Base-by-base conservation (phyloP, 1,140 invertebrate species). In the Caenorhabditis briggsae region DNA sequence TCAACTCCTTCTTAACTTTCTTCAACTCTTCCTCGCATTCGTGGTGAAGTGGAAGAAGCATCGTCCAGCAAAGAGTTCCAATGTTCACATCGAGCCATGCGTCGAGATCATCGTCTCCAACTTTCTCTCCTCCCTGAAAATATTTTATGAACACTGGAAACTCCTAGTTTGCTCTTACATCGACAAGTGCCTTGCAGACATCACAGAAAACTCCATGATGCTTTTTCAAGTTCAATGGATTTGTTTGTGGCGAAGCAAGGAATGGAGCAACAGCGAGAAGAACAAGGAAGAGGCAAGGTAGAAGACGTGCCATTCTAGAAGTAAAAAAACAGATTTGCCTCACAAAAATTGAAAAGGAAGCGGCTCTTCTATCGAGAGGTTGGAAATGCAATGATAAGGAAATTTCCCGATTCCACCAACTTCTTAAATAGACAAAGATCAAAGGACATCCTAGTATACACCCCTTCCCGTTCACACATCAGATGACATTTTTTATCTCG, bases 1-100 rank as follows among this genome's bases (percentile, higher is more conserved):
- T 78, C 70, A 78, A 41, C 70, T 78, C 70, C n/a, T 78, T 78
- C 70, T 78, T 78, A 7, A 78, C 70, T n/a, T 78, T 78, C 70
- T 50, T 78, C 70, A 78, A 50, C 46, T 78, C 70, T 78, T 78
- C 46, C 14, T 78, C 70, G 18, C 70, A 78, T 53, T 78, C 70
- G 20, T 78, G 70, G 41, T 78, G 70, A 20, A 78, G 46, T 41
- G 70, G 70, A 12, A 78, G 46, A 20, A 78, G 70, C 70, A 78
- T 78, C 23, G 70, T 78, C 70, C 70, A 78, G 20, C 70, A 78
- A 16, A 78, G 70, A 50, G 70, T 78, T 78, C 70, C 70, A 33
- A 78, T 78, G 46, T 78, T 78, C 20, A 78, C 43, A 50, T 78
- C 70, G 33, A 78, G 70, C 70, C 70, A 78, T 50, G 70, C 70